Conservation (phyloP, 2,113 vertebrate species). For the Mystacornis crossleyi region DNA sequence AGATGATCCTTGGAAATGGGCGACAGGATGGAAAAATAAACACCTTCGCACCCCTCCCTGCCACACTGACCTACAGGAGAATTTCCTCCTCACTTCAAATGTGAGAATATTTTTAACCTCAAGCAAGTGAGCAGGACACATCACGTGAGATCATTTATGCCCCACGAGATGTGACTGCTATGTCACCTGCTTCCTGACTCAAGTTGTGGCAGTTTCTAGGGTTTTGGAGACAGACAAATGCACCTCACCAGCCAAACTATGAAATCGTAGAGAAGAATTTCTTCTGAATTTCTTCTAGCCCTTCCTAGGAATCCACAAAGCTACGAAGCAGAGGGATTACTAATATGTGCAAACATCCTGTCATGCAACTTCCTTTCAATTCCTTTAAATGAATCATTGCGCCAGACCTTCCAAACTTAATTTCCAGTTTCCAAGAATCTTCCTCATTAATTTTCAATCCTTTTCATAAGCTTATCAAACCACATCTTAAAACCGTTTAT, state of each 20-base stretch:
- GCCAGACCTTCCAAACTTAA: background rate
- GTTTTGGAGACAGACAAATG: background rate
- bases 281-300: background rate
- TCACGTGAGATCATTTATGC: background rate
- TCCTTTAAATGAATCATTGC: background rate
- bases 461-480: background rate
- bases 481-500: background rate
- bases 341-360: background rate
- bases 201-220: background rate
- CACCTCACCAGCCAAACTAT: background rate
- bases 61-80: background rate
- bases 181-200: background rate
- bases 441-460: background rate
- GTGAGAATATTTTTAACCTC: background rate
- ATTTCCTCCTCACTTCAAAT: background rate
- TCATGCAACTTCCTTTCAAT: background rate
- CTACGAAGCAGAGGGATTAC: background rate
- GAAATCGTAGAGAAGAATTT: background rate
- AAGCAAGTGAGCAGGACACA: background rate
- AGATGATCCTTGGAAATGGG: background rate
- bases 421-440: slow-evolving; percentile 23
- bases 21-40: background rate
- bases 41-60: background rate
- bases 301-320: background rate
- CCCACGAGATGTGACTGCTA: background rate